These are phyloP conservation scores for Drosophila tristis DNA, from an alignment of 1,140 invertebrate species.

Conservation along the genomic window DNA sequence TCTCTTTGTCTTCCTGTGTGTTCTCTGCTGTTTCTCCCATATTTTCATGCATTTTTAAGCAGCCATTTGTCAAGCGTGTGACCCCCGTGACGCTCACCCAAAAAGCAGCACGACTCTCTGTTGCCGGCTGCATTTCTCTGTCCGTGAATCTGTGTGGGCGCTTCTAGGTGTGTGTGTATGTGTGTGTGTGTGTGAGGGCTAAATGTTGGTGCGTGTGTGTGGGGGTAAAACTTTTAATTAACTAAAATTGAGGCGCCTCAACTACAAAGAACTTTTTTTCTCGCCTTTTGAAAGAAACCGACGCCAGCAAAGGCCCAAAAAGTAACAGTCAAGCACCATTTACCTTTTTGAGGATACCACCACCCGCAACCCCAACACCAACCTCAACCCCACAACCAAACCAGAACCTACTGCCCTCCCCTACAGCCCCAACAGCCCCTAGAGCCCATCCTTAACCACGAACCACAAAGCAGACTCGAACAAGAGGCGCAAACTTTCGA, in stretches of 20 bases:
- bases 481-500: conserved; percentile 50
- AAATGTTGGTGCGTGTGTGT: conserved; percentile 1
- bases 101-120: conserved; percentile 37
- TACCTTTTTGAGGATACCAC: conserved; percentile 20
- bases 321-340: conserved; percentile 33
- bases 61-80: conserved; percentile 70
- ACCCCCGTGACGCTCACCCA: conserved; percentile 24
- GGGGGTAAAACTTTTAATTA: conserved; percentile 65
- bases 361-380: not conserved
- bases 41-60: conserved; percentile 72
- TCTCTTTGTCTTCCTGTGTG: not conserved
- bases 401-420: not conserved
- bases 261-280: conserved; percentile 45
- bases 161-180: conserved; percentile 1
- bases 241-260: conserved; percentile 59
- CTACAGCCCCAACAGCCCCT: not conserved
- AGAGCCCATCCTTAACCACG: not conserved
- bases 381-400: not conserved
- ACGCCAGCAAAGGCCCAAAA: conserved; percentile 2
- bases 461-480: conserved; percentile 1
- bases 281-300: conserved; percentile 24
- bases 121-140: conserved; percentile 3
- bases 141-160: conserved; percentile 10
- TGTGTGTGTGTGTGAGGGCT: not conserved
- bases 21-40: conserved; percentile 5